Percentiles rank a stretch among this genome's conserved stretches.
Conservation (phyloP, 2,797 vertebrate genomes). For the Peromyscus attwateri region DNA sequence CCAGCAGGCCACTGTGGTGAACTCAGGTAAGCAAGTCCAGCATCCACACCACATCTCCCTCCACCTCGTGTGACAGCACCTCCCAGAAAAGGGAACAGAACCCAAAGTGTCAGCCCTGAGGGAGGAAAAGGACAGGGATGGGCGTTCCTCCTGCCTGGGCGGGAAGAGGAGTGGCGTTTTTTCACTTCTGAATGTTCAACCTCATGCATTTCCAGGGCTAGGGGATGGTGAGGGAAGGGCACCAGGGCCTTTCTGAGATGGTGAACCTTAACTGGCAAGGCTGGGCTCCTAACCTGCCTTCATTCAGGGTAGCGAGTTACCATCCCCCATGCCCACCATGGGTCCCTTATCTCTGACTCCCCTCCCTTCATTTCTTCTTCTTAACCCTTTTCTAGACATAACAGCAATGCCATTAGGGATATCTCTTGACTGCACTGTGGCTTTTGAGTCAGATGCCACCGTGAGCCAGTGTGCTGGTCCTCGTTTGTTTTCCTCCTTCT, state of each 20-base stretch:
- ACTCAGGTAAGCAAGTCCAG: background rate
- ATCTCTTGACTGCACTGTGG: rapidly evolving
- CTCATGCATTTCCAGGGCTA: background rate
- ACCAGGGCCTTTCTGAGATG: background rate
- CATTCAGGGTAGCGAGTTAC: rapidly evolving
- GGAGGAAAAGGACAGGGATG: background rate
- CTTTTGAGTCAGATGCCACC: background rate
- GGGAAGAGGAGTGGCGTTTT: background rate
- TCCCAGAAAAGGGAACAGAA: conserved; percentile 1
- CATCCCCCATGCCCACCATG: rapidly evolving
- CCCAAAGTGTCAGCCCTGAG: background rate
- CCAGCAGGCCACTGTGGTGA: background rate
- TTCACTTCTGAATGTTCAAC: background rate
- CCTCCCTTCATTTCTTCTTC: background rate
- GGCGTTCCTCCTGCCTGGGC: background rate
- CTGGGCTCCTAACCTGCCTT: rapidly evolving
- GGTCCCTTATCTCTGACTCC: background rate
- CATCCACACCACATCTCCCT: conserved; percentile 3
- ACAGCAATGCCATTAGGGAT: rapidly evolving
- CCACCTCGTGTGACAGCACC: background rate
- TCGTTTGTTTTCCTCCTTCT: background rate
- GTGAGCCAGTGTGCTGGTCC: background rate
- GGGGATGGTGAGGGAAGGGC: background rate
- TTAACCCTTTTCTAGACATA: background rate
- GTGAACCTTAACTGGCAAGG: background rate